Base-by-base conservation (phyloP, 2,797 vertebrate genomes). In the Hydrolagus colliei region DNA sequence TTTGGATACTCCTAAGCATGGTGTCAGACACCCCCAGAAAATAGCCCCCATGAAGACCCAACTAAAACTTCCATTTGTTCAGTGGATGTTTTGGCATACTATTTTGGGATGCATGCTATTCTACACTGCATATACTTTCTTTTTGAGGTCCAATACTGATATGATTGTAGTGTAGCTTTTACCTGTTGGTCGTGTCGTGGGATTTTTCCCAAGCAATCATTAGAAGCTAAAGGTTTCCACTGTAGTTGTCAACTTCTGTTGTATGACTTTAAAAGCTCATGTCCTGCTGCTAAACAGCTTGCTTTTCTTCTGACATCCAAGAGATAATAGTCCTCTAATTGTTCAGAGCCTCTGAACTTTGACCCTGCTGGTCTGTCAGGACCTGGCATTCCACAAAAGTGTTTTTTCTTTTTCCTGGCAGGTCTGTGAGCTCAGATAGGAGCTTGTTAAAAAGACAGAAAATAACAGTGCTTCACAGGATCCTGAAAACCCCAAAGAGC, bases 341-440 rank as follows among this genome's bases (percentile, higher is more conserved):
- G 79, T 84, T 84, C 65, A 41, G 65, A 35, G 14, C 32, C 65
- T 84, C 71, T 84, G 79, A 68, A 84, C 79, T 84, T 84, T 84
- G 65, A 71, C 14, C 79, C 79, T 12, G 16, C 16, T 18, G 79
- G 27, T 84, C 27, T 71, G 79, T 84, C 79, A 84, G 32, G 79
- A 52, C 79, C 79, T 68, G 65, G 41, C 65, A 11, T 71, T 71
- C 27, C 32, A n/a, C n/a, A 68, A 71, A 41, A 68, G 20, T 1
- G 5, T 10, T 79, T 67, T 32, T 80, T 68, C 62, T 62, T 63
- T 68, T 82, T 82, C 65, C 79, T 9, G 65, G 65, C 79, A n/a
- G 16, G 79, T 20, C 79, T 71, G 79, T 79, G 62, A 59, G 77
- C 71, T 84, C 79, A 71, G 79, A 68, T 67, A 35, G 65, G 65